Percentiles rank a stretch among this genome's conserved stretches.
phyloP scores from a whole-genome alignment of 2,888 invertebrate species.

The Tipula vernalis region DNA sequence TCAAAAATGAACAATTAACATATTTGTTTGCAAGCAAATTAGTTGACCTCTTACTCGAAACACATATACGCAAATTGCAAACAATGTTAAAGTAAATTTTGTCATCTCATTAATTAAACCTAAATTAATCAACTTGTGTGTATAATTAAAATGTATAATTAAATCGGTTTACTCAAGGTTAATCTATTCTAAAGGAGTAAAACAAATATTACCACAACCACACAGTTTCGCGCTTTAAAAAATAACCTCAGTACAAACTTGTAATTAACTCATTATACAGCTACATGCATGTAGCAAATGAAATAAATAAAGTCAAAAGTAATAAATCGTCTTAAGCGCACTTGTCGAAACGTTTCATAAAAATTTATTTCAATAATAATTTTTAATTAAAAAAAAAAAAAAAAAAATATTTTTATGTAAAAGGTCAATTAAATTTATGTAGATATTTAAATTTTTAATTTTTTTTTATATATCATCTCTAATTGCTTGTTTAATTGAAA shows the following conservation, averaged over 20 bases:
- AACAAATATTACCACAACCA: background rate
- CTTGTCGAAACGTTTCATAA: background rate
- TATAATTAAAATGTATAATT: background rate
- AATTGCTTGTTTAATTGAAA: background rate
- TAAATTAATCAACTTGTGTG: too few relatives aligned
- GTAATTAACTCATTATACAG: background rate
- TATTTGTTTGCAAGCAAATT: too few relatives aligned
- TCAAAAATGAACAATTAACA: too few relatives aligned
- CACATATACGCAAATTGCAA: too few relatives aligned
- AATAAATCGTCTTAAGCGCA: background rate
- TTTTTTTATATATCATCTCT: background rate
- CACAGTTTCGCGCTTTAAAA: background rate
- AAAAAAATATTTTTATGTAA: background rate
- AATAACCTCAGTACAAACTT: background rate
- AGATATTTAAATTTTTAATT: background rate
- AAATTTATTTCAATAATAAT: background rate
- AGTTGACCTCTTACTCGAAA: too few relatives aligned
- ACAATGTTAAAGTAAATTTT: too few relatives aligned
- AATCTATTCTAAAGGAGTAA: background rate
- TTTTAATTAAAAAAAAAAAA: background rate
- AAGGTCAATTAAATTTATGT: background rate
- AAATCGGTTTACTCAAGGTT: background rate
- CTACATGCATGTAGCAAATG: background rate
- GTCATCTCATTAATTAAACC: too few relatives aligned
- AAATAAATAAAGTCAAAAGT: background rate